Percentiles rank a stretch among this genome's conserved stretches.
Evolutionary conservation across 2,797 vertebrate genomes (phyloP).

Genomic region (Pristis pectinata): DNA sequence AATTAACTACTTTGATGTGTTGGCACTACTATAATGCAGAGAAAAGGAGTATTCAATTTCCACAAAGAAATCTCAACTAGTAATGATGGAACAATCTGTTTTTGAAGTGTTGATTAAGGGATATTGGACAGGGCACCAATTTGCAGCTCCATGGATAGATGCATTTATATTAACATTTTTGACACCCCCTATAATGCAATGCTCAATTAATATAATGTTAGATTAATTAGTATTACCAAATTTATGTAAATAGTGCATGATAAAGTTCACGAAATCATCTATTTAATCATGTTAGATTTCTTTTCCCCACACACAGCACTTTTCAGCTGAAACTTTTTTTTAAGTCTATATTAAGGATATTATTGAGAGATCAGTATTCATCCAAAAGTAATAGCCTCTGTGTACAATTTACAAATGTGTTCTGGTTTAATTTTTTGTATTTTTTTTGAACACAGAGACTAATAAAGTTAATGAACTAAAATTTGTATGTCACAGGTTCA

Average conservation of each 20-base stretch:
- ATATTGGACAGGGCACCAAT: background rate
- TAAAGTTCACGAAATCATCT: background rate
- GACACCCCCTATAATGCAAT: background rate
- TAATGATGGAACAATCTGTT: background rate
- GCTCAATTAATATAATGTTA: background rate
- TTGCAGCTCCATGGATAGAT: background rate
- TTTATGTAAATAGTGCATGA: background rate
- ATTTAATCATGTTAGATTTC: background rate
- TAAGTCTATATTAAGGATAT: background rate
- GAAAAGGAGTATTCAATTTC: background rate
- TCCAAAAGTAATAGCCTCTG: background rate
- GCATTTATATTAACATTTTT: background rate
- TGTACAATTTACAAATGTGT: background rate
- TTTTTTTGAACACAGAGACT: no score
- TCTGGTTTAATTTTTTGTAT: background rate
- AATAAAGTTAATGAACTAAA: background rate
- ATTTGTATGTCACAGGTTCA: background rate
- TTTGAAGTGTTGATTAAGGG: background rate
- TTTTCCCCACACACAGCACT: background rate
- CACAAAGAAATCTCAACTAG: background rate
- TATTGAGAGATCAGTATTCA: background rate
- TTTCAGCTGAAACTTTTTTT: background rate
- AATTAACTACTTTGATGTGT: background rate
- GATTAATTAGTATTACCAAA: background rate
- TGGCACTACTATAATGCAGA: background rate